Percentiles rank a stretch among this genome's conserved stretches.
Conservation (phyloP, 2,113 vertebrate genomes). For the Xenopus borealis region DNA sequence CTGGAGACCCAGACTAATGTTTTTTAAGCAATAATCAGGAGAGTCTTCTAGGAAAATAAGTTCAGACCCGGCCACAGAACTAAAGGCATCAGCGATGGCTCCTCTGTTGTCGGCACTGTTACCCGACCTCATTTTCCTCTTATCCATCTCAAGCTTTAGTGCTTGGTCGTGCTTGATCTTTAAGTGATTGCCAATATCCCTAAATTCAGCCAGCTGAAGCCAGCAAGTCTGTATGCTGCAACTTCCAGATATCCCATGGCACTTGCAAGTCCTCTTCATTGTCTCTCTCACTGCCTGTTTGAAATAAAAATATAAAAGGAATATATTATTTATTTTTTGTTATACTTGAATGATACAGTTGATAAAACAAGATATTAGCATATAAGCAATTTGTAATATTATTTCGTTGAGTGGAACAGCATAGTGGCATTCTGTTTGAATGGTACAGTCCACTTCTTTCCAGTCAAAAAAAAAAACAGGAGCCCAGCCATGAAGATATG, state of each 20-base stretch:
- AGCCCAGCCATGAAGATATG: too few species aligned
- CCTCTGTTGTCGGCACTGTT: conserved; percentile 86
- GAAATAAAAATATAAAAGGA: background rate
- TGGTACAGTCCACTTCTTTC: too few species aligned
- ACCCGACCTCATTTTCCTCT: conserved; percentile 72
- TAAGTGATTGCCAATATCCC: conserved; percentile 85
- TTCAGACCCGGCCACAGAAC: conserved; percentile 71
- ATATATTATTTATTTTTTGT: too few species aligned
- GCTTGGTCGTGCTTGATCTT: conserved; percentile 84
- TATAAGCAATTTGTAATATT: too few species aligned
- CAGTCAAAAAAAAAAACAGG: too few species aligned
- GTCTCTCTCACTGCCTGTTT: conserved; percentile 81
- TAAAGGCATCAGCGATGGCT: conserved; percentile 68
- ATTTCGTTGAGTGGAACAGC: too few species aligned
- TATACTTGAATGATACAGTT: too few species aligned
- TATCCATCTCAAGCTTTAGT: conserved; percentile 88
- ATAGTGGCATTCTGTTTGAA: too few species aligned
- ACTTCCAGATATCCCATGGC: conserved; percentile 94
- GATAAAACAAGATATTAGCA: too few species aligned
- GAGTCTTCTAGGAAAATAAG: conserved; percentile 91
- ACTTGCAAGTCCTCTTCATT: conserved; percentile 89
- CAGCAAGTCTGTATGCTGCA: conserved; percentile 95
- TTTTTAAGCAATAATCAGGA: conserved; percentile 86
- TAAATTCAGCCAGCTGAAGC: conserved; percentile 89
- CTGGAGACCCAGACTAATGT: conserved; percentile 77